Conservation (phyloP, 2,888 invertebrate species). For the Tubiluchus corallicola region DNA sequence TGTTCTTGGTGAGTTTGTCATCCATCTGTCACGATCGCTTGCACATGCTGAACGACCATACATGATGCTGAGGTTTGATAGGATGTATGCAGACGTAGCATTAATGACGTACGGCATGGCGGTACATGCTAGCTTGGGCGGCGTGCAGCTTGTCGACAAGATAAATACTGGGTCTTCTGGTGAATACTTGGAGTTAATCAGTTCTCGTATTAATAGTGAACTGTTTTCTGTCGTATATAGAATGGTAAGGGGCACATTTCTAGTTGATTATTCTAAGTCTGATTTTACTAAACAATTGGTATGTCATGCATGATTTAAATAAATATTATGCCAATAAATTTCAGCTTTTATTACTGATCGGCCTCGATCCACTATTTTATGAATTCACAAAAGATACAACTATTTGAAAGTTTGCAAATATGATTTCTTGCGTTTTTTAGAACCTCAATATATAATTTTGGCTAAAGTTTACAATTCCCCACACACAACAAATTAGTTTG, state of each 20-base stretch:
- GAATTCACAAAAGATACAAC: too few relatives aligned
- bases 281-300: too few relatives aligned
- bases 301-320: too few relatives aligned
- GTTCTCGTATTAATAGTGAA: conserved; percentile 38
- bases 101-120: conserved; percentile 60
- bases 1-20: conserved; percentile 44
- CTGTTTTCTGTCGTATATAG: conserved; percentile 52
- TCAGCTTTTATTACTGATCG: too few relatives aligned
- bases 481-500: too few relatives aligned
- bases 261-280: too few relatives aligned
- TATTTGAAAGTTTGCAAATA: too few relatives aligned
- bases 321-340: too few relatives aligned
- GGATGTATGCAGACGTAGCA: conserved; percentile 47
- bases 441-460: too few relatives aligned
- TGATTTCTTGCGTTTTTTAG: too few relatives aligned
- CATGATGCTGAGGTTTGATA: conserved; percentile 47
- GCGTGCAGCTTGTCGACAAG: conserved; percentile 49
- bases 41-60: conserved; percentile 50
- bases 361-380: too few relatives aligned
- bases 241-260: conserved; percentile 42
- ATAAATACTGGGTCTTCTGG: conserved; percentile 50
- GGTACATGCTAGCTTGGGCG: conserved; percentile 46
- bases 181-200: conserved; percentile 52
- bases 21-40: conserved; percentile 43
- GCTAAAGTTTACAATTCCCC: too few relatives aligned